Evolutionary conservation across 2,113 vertebrate genomes (phyloP).

Genomic region (Labeo catla): DNA sequence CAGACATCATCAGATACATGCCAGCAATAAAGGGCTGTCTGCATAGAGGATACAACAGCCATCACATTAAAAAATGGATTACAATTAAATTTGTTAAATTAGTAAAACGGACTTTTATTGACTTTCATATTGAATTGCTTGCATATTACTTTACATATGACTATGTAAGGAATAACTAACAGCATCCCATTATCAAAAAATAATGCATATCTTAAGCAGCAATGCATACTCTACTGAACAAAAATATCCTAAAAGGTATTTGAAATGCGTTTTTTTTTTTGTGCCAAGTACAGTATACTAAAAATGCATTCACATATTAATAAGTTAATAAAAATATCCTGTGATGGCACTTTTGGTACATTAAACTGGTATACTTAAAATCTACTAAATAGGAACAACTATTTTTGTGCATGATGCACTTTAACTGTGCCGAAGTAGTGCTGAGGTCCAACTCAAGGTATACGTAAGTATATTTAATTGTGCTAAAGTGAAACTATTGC

Average conservation of each 20-base stretch:
- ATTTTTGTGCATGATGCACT: neutral
- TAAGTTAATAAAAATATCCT: too few species aligned
- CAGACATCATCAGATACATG: slow-evolving; percentile 95
- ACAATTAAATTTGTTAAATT: neutral
- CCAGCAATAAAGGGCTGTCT: slow-evolving; percentile 96
- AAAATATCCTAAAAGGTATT: neutral
- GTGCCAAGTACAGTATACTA: neutral
- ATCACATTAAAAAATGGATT: slow-evolving; percentile 18
- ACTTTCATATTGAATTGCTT: neutral
- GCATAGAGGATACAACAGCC: slow-evolving; percentile 52
- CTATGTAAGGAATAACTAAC: neutral
- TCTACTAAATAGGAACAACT: neutral
- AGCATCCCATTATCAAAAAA: neutral
- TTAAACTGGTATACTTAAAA: neutral
- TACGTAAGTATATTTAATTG: too few species aligned
- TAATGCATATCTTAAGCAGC: neutral
- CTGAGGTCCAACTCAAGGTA: neutral
- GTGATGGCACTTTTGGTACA: neutral
- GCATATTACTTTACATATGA: neutral
- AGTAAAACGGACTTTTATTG: neutral
- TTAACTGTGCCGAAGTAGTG: neutral
- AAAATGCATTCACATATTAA: neutral
- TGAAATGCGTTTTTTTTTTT: neutral
- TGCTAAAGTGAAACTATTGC: too few species aligned
- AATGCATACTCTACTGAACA: too few species aligned